Evolutionary conservation across 2,797 vertebrate genomes (phyloP), one percentile per base, ranked within the genome.

Genomic region (Tragelaphus oryx): DNA sequence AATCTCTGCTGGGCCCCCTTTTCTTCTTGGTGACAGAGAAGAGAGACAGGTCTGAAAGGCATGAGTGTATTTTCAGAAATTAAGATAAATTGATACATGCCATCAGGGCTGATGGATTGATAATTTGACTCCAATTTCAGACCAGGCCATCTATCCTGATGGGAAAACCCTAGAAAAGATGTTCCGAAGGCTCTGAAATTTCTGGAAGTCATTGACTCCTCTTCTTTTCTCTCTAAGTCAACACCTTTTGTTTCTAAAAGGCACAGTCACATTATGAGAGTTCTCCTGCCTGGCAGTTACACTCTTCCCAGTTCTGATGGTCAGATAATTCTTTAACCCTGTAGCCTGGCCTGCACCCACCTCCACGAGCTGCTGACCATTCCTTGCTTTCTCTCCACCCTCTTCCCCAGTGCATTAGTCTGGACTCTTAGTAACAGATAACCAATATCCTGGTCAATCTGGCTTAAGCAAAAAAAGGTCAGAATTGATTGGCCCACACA

Each of bases 21-120:
- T 97, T 97, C 94, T 96, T 95, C 96, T 94, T 95, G 92, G 79
- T 96, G 91, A 96, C 89, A 91, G 96, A 98, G 97, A 97, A 98
- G 95, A 97, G 96, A 97, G 93, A 97, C 90, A 93, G 48, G 88
- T 84, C 81, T 98, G 95, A 98, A 98, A 98, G 91, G 68, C 74
- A 82, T 95, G 95, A 92, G 93, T 97, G 95, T 97, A 97, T 98
- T 98, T 98, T 97, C 97, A 97, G 98, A 98, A 98, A 98, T 98
- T 97, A 98, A 98, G 98, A 98, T 98, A 97, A 98, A 98, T 97
- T 97, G 96, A 95, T 98, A 98, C 59, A 91, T 98, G 50, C 98
- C 95, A 88, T 97, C 90, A 95, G 89, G 96, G 93, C 95, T 97
- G 91, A 98, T 97, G 96, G 97, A 98, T 98, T 96, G 97, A 98